Conservation (phyloP, 1,140 invertebrate species). For the Drosophila sechellia region DNA sequence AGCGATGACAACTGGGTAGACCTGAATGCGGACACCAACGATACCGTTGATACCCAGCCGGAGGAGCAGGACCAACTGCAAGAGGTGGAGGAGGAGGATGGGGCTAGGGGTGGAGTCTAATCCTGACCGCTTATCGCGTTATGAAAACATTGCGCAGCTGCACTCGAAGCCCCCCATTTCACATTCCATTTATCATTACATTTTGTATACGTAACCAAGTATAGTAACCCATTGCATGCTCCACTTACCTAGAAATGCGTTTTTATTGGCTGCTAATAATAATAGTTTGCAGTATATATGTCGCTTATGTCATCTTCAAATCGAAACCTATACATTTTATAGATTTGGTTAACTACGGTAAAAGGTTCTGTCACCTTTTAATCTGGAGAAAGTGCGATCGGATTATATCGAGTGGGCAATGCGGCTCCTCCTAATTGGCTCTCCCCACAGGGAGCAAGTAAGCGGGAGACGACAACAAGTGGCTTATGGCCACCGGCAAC, state of each 20-base stretch:
- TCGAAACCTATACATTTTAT: too few species aligned
- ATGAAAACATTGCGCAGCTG: background rate
- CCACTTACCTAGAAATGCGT: background rate
- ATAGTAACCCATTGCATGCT: slow-evolving; percentile 12
- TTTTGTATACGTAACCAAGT: slow-evolving; percentile 5
- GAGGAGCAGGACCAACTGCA: slow-evolving; percentile 14
- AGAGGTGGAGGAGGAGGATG: slow-evolving; percentile 13
- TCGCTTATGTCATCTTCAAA: background rate
- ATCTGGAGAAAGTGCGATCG: background rate
- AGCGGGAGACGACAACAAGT: slow-evolving; percentile 1
- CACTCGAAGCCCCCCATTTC: background rate
- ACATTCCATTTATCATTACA: background rate
- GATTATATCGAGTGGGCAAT: background rate
- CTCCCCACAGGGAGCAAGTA: background rate
- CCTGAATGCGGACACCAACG: slow-evolving; percentile 51
- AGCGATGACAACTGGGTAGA: slow-evolving; percentile 71
- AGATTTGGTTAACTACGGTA: too few species aligned
- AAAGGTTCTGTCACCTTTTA: background rate
- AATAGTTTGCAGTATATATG: background rate
- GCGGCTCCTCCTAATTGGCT: background rate
- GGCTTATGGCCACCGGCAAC: background rate
- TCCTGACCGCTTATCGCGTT: too few species aligned
- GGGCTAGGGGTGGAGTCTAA: slow-evolving; percentile 26
- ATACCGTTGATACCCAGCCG: slow-evolving; percentile 21
- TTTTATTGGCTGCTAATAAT: background rate